Percentiles rank a stretch among this genome's conserved stretches.
Conservation (phyloP, 2,113 vertebrate genomes). For the Noctilio leporinus region DNA sequence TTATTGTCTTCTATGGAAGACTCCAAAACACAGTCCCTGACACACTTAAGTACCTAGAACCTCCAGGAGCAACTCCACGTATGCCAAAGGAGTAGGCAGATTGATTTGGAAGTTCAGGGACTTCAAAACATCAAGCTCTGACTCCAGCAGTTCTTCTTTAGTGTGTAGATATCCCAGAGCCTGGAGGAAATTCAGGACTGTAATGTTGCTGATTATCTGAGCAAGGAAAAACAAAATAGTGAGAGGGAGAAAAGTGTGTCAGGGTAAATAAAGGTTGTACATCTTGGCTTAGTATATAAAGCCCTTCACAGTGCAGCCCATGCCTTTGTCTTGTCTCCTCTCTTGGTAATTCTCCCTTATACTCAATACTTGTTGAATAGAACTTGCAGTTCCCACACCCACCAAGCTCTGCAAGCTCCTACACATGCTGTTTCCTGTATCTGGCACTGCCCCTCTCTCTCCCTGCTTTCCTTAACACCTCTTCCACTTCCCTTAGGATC, state of each 20-base stretch:
- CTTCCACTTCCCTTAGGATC: not conserved
- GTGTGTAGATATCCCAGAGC: slow-evolving; percentile 81
- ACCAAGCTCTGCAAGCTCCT: not conserved
- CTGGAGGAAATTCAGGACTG: slow-evolving; percentile 84
- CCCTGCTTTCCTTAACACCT: not conserved
- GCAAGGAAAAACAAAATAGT: slow-evolving; percentile 6
- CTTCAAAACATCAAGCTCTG: slow-evolving; percentile 89
- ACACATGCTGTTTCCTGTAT: not conserved
- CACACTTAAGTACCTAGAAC: slow-evolving; percentile 84
- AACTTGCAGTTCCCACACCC: not conserved
- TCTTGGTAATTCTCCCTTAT: not conserved
- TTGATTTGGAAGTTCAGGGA: slow-evolving; percentile 88
- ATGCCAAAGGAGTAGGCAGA: slow-evolving; percentile 85
- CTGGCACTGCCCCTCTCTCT: not conserved
- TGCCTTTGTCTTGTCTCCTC: not conserved
- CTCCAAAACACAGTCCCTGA: not conserved
- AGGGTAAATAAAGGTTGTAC: not conserved
- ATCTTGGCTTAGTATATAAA: not conserved
- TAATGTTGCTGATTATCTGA: slow-evolving; percentile 85
- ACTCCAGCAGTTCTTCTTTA: slow-evolving; percentile 85
- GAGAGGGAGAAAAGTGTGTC: not conserved
- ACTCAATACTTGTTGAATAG: too few relatives aligned
- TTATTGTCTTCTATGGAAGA: not conserved
- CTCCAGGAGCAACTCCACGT: slow-evolving; percentile 91
- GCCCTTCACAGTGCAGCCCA: not conserved